Evolutionary conservation across 2,113 vertebrate genomes (phyloP).

Genomic region (Microtus richardsoni): DNA sequence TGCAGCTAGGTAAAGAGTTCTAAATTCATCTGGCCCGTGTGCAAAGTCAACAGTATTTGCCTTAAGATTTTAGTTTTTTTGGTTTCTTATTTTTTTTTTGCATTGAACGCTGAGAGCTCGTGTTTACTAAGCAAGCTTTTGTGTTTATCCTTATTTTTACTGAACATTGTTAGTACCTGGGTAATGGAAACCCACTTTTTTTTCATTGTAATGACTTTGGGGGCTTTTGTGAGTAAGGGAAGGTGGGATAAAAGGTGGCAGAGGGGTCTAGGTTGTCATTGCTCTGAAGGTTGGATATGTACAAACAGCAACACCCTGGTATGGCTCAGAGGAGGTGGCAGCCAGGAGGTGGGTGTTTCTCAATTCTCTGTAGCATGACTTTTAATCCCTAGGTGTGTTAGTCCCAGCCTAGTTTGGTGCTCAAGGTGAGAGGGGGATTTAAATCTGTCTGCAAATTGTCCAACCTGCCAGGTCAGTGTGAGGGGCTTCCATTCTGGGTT

Average conservation of each 20-base stretch:
- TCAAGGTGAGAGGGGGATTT: slow-evolving; percentile 6
- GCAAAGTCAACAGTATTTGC: slow-evolving; percentile 59
- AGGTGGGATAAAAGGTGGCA: slow-evolving; percentile 43
- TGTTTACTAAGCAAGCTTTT: slow-evolving; percentile 81
- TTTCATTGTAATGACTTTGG: slow-evolving; percentile 74
- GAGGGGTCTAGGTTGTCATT: neutral
- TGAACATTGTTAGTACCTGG: slow-evolving; percentile 78
- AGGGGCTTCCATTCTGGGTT: slow-evolving; percentile 32
- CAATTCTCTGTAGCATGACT: neutral
- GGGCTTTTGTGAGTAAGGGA: slow-evolving; percentile 75
- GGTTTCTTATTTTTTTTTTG: neutral
- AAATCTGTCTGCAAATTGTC: slow-evolving; percentile 12
- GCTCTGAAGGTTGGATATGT: slow-evolving; percentile 35
- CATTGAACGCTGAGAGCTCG: slow-evolving; percentile 80
- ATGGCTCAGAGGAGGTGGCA: neutral
- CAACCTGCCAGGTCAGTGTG: neutral
- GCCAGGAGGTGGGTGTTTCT: neutral
- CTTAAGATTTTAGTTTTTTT: slow-evolving; percentile 55
- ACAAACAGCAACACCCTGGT: neutral
- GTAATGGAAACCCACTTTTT: slow-evolving; percentile 67
- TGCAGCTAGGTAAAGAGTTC: neutral
- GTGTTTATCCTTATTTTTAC: slow-evolving; percentile 81
- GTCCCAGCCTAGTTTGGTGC: slow-evolving; percentile 39
- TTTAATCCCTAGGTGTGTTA: neutral
- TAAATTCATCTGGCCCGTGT: slow-evolving; percentile 23